Evolutionary conservation across 2,797 vertebrate species (phyloP), one percentile per base, ranked within the genome.

Genomic region (Microhierax caerulescens): DNA sequence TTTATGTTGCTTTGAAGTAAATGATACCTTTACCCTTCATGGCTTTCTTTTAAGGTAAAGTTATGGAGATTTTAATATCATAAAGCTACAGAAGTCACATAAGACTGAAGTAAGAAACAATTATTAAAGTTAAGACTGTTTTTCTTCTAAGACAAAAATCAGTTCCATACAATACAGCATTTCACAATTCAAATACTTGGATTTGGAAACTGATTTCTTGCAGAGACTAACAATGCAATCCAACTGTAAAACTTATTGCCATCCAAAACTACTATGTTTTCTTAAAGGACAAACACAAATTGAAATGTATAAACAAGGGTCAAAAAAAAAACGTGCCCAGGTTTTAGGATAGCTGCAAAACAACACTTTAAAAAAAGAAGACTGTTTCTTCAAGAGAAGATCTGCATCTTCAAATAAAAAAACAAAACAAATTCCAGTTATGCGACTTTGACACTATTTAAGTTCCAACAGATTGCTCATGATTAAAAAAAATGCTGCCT

Each of bases 361-460:
- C 3, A 2, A 1, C 4, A 22, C 4, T 13, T 47, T 67, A 0
- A 8, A 73, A 87, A 34, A 47, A 2, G 1, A 10, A 53, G 3
- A 24, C 4, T 34, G 2, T 47, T 59, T 1, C 12, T 84, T 80
- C 34, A 59, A 50, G 11, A 45, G 25, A 84, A 84, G 7, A 41
- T 9, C 3, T 36, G 5, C 2, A 17, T 51, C 30, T 79, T 51
- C 17, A 91, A 78, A 68, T 47, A 23, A 77, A 90, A 90, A 85
- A 53, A 10, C 15, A 30, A 79, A 80, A 20, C 1, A 15, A 73
- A 65, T 36, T 85, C 13, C 5, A 11, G 3, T 53, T 23, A 21
- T 54, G 10, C 1, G 12, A 68, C 8, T 50, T 72, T 68, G 59
- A 67, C 3, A 19, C 6, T 59, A 23, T 77, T 81, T 5, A 48